These are phyloP conservation scores for Pocillopora meandrina DNA, from an alignment of 92 coral and sea anemone species.

Conservation along the genomic window DNA sequence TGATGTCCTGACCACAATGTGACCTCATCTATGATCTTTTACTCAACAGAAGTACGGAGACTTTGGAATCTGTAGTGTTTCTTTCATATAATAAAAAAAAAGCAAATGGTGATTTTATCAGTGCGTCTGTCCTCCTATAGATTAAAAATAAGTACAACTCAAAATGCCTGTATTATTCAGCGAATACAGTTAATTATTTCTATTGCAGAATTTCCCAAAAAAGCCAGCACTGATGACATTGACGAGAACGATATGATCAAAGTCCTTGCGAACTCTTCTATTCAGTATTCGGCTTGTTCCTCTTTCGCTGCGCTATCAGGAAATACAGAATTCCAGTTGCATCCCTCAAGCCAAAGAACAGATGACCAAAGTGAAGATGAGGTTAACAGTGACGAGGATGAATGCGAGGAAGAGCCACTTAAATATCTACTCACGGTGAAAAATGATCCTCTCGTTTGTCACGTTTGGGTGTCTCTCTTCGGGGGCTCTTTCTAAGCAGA, in stretches of 20 bases:
- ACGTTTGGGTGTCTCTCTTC: too few relatives aligned
- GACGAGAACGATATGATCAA: slow-evolving; percentile 31
- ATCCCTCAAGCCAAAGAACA: slow-evolving; percentile 1
- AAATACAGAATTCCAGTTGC: slow-evolving; percentile 60
- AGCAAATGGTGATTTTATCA: too few relatives aligned
- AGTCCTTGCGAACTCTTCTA: slow-evolving; percentile 32
- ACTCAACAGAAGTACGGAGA: too few relatives aligned
- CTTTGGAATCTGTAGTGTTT: too few relatives aligned
- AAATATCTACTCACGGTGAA: slow-evolving; percentile 23
- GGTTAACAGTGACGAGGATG: neutral
- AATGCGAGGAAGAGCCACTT: slow-evolving; percentile 9
- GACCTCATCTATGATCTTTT: too few relatives aligned
- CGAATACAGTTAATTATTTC: neutral
- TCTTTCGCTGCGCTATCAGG: slow-evolving; percentile 81
- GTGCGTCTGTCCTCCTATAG: too few relatives aligned
- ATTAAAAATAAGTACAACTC: too few relatives aligned
- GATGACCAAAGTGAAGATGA: neutral
- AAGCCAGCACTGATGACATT: slow-evolving; percentile 1
- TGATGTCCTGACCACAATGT: too few relatives aligned
- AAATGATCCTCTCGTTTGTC: too few relatives aligned
- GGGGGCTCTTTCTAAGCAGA: too few relatives aligned
- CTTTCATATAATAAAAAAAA: too few relatives aligned
- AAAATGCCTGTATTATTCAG: too few relatives aligned
- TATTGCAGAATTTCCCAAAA: slow-evolving; percentile 41
- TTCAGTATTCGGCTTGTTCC: slow-evolving; percentile 61